A percentile compares a stretch with the other conserved stretches of the same genome.
These are phyloP conservation scores for Erebia palarica DNA, from an alignment of 2,888 invertebrate genomes.

Conservation along the genomic window DNA sequence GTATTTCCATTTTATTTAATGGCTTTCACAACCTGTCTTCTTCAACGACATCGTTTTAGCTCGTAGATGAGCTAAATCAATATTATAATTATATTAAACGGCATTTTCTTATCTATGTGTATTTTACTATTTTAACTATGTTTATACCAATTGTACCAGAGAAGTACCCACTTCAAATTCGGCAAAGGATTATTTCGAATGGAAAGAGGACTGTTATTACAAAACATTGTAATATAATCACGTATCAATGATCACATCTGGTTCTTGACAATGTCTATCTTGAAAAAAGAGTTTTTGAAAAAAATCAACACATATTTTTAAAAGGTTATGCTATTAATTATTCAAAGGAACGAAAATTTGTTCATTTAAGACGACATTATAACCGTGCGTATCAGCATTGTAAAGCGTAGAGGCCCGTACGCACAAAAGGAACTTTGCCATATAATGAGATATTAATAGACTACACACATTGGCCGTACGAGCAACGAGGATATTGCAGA, in stretches of 20 bases:
- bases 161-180: background rate
- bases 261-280: background rate
- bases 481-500: constrained; percentile 7
- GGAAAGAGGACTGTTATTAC: background rate
- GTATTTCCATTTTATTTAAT: background rate
- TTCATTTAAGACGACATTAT: constrained; percentile 20
- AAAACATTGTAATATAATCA: background rate
- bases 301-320: background rate
- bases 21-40: background rate
- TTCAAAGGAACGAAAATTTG: constrained; percentile 24
- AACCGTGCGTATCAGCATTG: constrained; percentile 26
- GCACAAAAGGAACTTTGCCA: constrained; percentile 34
- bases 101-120: no score
- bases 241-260: background rate
- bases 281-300: background rate
- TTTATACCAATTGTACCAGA: background rate
- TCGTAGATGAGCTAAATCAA: background rate
- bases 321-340: constrained; percentile 21
- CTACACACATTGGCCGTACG: constrained; percentile 27
- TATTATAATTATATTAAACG: background rate
- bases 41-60: background rate
- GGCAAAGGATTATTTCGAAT: no score
- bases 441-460: constrained; percentile 38
- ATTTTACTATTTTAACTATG: no score
- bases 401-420: constrained; percentile 27